Conservation (phyloP, 2,888 invertebrate species). For the Hirtodrosophila trivittata region DNA sequence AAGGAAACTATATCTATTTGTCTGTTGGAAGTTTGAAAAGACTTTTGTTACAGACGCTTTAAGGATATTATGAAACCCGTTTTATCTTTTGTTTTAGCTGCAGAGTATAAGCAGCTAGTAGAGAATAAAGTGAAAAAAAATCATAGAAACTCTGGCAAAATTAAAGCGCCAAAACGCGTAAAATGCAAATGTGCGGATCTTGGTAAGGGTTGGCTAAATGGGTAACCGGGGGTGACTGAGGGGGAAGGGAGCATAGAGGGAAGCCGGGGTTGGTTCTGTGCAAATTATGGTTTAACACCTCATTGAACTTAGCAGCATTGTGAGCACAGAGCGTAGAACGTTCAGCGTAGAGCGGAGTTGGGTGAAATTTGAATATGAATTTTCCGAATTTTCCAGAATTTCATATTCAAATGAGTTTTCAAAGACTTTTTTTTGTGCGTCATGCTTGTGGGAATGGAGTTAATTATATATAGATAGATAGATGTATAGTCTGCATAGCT, state of each 20-base stretch:
- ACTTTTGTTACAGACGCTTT: background rate
- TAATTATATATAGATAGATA: constrained; percentile 56
- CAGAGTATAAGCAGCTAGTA: constrained; percentile 44
- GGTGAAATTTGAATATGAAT: constrained; percentile 72
- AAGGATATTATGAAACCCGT: background rate
- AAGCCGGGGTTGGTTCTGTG: constrained; percentile 61
- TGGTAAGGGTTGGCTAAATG: constrained; percentile 28
- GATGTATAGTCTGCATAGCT: constrained; percentile 12
- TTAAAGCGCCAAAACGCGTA: constrained; percentile 74
- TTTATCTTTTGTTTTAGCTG: background rate
- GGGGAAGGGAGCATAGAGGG: background rate
- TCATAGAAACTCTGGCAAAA: constrained; percentile 50
- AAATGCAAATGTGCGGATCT: constrained; percentile 73
- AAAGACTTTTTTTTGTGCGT: constrained; percentile 65
- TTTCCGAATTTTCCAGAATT: constrained; percentile 62
- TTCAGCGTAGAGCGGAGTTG: constrained; percentile 7
- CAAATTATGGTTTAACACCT: constrained; percentile 83
- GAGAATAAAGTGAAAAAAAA: constrained; percentile 30
- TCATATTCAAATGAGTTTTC: constrained; percentile 80
- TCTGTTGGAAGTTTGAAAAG: too few species aligned
- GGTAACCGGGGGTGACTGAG: constrained; percentile 2
- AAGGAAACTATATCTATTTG: too few species aligned
- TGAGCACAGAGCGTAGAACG: constrained; percentile 28
- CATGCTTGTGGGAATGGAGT: constrained; percentile 62
- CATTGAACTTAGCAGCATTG: constrained; percentile 76